Conservation (phyloP, 1,140 invertebrate genomes). For the Zaprionus ghesquierei region DNA sequence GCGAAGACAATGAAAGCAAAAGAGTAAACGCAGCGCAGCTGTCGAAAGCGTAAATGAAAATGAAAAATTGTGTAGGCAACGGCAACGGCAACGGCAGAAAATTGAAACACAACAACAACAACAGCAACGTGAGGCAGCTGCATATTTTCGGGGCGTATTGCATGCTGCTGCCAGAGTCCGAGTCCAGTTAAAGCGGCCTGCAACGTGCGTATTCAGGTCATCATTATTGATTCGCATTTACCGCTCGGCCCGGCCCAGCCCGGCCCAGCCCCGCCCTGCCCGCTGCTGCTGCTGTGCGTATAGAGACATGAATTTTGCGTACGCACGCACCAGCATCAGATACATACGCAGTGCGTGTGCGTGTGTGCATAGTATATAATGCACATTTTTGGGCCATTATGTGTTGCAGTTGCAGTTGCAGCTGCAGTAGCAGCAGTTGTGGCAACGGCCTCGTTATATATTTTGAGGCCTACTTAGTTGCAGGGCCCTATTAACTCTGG, state of each 20-base stretch:
- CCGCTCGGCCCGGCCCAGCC: no score
- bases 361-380: conserved; percentile 10
- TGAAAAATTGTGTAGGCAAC: conserved; percentile 48
- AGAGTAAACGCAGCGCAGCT: conserved; percentile 47
- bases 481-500: conserved; percentile 63
- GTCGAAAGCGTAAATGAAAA: conserved; percentile 69
- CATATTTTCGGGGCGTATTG: conserved; percentile 63
- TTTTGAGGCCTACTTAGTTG: conserved; percentile 70
- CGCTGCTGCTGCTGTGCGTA: conserved; percentile 71
- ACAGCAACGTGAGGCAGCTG: conserved; percentile 23
- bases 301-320: conserved; percentile 79
- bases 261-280: no score
- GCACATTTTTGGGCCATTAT: background rate
- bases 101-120: conserved; percentile 69
- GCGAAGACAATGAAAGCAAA: conserved; percentile 68
- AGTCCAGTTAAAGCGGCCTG: conserved; percentile 75
- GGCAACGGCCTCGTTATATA: conserved; percentile 61
- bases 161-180: conserved; percentile 17
- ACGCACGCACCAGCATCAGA: conserved; percentile 52
- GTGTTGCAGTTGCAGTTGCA: conserved; percentile 13
- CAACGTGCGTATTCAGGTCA: conserved; percentile 77
- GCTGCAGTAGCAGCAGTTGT: conserved; percentile 29
- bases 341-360: conserved; percentile 13
- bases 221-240: conserved; percentile 77
- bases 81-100: conserved; percentile 36